Evolutionary conservation across 1,140 invertebrate genomes (phyloP).

Genomic region (Trichonephila inaurata): DNA sequence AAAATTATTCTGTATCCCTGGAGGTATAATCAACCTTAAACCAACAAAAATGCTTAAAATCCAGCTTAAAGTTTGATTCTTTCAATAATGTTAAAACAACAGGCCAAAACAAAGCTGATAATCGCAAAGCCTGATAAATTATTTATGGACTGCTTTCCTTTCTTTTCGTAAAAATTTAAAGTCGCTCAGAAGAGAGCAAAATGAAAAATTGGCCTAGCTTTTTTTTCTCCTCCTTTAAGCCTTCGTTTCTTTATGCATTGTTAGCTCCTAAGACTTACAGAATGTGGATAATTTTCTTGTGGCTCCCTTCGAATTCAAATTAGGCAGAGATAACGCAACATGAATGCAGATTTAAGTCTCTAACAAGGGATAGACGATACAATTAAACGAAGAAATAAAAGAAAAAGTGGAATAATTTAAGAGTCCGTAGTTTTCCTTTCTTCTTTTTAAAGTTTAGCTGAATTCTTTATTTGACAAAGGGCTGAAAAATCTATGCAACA

Average conservation of each 20-base stretch:
- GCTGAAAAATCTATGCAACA: neutral
- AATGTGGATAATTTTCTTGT: slow-evolving; percentile 57
- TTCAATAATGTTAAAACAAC: slow-evolving; percentile 67
- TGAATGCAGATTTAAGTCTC: slow-evolving; percentile 40
- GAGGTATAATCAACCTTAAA: neutral
- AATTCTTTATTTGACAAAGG: too few relatives aligned
- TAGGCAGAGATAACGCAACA: neutral
- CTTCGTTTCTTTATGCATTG: slow-evolving; percentile 26
- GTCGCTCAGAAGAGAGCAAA: neutral
- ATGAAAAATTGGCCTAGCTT: neutral
- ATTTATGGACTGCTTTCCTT: slow-evolving; percentile 43
- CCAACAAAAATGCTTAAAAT: slow-evolving; percentile 36
- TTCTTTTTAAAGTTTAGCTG: too few relatives aligned
- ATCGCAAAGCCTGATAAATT: slow-evolving; percentile 59
- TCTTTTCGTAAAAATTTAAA: slow-evolving; percentile 51
- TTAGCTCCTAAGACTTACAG: slow-evolving; percentile 50
- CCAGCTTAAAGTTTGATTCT: slow-evolving; percentile 55
- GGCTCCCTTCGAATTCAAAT: slow-evolving; percentile 60
- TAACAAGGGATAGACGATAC: neutral
- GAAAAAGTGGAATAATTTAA: neutral
- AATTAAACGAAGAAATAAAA: slow-evolving; percentile 19
- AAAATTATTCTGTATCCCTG: neutral
- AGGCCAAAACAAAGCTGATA: slow-evolving; percentile 65
- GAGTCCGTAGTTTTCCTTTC: neutral
- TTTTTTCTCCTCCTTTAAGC: neutral